A percentile compares a stretch with the other conserved stretches of the same genome.
Conservation (phyloP, 2,888 invertebrate species). For the Cordylochernes scorpioides region DNA sequence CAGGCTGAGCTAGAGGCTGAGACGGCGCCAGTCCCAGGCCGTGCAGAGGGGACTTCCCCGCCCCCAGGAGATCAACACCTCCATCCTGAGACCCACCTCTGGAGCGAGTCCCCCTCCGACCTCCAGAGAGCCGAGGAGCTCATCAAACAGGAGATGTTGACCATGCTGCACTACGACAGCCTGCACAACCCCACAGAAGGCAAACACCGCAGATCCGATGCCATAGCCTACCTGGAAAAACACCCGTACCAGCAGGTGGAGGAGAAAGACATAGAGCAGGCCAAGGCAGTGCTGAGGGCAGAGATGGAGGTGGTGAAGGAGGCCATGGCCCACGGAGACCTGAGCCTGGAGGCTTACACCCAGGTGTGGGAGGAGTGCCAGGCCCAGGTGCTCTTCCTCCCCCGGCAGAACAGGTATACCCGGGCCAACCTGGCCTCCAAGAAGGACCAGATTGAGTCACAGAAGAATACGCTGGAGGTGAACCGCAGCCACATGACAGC, state of each 20-base stretch:
- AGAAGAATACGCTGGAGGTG: slow-evolving; percentile 59
- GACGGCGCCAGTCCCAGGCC: slow-evolving; percentile 50
- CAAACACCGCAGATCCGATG: slow-evolving; percentile 19
- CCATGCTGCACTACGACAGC: slow-evolving; percentile 74
- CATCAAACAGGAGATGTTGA: slow-evolving; percentile 83
- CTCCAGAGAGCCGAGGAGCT: slow-evolving; percentile 81
- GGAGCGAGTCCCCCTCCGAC: slow-evolving; percentile 42
- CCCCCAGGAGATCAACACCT: slow-evolving; percentile 55
- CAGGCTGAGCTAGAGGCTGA: slow-evolving; percentile 34
- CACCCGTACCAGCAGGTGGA: slow-evolving; percentile 51
- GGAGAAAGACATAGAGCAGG: slow-evolving; percentile 33
- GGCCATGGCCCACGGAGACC: slow-evolving; percentile 84
- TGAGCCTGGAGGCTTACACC: slow-evolving; percentile 64
- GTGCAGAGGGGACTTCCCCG: slow-evolving; percentile 61
- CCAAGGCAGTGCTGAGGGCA: slow-evolving; percentile 36
- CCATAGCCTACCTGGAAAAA: slow-evolving; percentile 47
- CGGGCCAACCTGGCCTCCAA: slow-evolving; percentile 79
- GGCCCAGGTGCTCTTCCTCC: slow-evolving; percentile 57
- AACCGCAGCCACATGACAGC: slow-evolving; percentile 85
- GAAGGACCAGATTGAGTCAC: slow-evolving; percentile 77
- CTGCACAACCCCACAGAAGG: slow-evolving; percentile 38
- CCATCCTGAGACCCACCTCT: slow-evolving; percentile 46
- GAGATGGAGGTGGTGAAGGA: slow-evolving; percentile 73
- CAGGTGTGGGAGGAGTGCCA: slow-evolving; percentile 95
- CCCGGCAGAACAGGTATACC: slow-evolving; percentile 70